Conservation (phyloP, 2,888 invertebrate species). For the Ectemnius continuus region DNA sequence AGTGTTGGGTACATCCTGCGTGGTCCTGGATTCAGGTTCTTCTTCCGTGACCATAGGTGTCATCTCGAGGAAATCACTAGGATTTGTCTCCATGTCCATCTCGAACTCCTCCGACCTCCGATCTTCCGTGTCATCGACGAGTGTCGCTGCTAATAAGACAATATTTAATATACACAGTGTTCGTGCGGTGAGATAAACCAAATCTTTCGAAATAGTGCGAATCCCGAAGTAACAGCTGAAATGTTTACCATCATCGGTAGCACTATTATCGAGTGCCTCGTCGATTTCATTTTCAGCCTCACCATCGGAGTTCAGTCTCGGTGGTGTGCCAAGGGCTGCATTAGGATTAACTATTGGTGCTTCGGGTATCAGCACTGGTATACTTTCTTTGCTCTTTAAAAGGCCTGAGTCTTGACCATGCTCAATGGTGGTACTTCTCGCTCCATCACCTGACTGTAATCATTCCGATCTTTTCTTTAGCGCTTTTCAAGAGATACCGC, state of each 20-base stretch:
- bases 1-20: conserved; percentile 28
- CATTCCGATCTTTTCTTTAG: background rate
- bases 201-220: too few species aligned
- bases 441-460: conserved; percentile 32
- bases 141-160: conserved; percentile 30
- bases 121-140: conserved; percentile 65
- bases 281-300: conserved; percentile 74
- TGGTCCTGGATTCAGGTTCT: conserved; percentile 23
- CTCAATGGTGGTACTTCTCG: conserved; percentile 21
- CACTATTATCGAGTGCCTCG: conserved; percentile 70
- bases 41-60: conserved; percentile 70
- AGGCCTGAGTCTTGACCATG: conserved; percentile 26
- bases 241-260: conserved; percentile 70
- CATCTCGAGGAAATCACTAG: conserved; percentile 75
- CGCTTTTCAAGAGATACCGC: background rate
- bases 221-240: background rate
- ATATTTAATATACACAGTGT: background rate
- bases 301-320: conserved; percentile 74
- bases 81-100: conserved; percentile 77
- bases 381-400: conserved; percentile 70
- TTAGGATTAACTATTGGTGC: conserved; percentile 77
- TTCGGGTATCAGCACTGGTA: conserved; percentile 75
- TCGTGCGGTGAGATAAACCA: background rate
- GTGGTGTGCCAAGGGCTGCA: conserved; percentile 76
- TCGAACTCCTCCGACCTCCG: conserved; percentile 75